These are phyloP conservation scores for Patagioenas fasciata DNA, from an alignment of 2,113 vertebrate genomes.

Conservation along the genomic window DNA sequence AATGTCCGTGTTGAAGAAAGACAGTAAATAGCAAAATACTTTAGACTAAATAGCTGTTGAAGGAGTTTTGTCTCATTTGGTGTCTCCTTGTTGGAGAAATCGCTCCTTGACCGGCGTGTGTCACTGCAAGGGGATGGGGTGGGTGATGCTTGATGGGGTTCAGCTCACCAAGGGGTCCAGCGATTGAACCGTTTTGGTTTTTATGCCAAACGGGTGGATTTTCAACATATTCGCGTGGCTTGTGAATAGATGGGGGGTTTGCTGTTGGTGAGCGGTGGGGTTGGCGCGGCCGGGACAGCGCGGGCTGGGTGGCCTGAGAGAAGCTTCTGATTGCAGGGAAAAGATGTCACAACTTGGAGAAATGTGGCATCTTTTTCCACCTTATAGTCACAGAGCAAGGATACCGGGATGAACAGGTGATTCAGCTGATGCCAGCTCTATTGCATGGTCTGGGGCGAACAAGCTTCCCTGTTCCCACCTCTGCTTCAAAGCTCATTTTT, in stretches of 20 bases:
- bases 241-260: rapidly evolving
- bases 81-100: background rate
- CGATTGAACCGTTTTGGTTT: rapidly evolving
- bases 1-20: background rate
- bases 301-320: no score
- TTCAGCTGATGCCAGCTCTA: no score
- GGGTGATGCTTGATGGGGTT: background rate
- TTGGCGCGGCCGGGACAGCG: no score
- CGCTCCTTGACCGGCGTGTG: rapidly evolving
- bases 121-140: rapidly evolving
- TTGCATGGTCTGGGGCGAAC: rapidly evolving
- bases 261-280: rapidly evolving
- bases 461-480: rapidly evolving
- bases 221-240: rapidly evolving
- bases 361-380: rapidly evolving
- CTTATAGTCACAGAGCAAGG: background rate
- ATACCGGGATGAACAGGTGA: background rate
- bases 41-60: background rate
- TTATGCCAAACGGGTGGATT: background rate
- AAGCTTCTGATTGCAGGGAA: no score
- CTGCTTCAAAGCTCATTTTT: background rate
- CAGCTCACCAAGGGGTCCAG: rapidly evolving
- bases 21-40: background rate
- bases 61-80: background rate
- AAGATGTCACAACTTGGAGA: no score